Base-by-base conservation (phyloP, 2,888 invertebrate species). In the Oscheius sp. region DNA sequence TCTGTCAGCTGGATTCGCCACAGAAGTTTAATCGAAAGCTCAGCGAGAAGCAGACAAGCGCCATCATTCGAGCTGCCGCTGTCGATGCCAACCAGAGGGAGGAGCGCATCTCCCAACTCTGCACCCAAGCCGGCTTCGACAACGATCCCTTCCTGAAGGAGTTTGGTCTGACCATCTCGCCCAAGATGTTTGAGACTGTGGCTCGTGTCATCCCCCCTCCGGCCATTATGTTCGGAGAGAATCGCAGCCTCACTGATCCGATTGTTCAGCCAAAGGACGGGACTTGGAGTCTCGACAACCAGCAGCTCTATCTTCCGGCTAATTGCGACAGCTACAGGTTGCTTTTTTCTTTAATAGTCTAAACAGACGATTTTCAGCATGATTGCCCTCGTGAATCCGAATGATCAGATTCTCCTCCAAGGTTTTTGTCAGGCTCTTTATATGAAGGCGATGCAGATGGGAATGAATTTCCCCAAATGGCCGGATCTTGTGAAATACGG, bases 1-100 rank as follows among this genome's bases (percentile, higher is more conserved):
- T 83, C 50, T 76, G 82, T 69, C 65, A 74, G 29, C 63, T 84
- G 65, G 83, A 81, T 50, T 64, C 72, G 1, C 83, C 82, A n/a
- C 82, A 82, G 65, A 84, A 84, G 75, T 80, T 76, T 76, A 79
- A 76, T 69, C 79, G 80, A 73, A 82, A 82, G 71, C 77, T 84
- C 69, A 79, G 78, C 42, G 84, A 84, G 69, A 76, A 77, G 63
- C 84, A 84, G 67, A 82, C 81, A 10, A 70, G 73, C 42, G 71
- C 78, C 45, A 80, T 82, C 73, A 82, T 82, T 53, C 72, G 80
- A 63, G 80, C 80, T 12, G 79, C 84, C 6, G 85, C 85, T 10
- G 78, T 79, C 10, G 83, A 83, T 46, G 85, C 85, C 2, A 73
- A 73, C 29, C 80, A 77, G 67, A 71, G 85, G n/a, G 79, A 83